phyloP scores from a whole-genome alignment of 2,113 vertebrate genomes.

The Seriola dumerili region DNA sequence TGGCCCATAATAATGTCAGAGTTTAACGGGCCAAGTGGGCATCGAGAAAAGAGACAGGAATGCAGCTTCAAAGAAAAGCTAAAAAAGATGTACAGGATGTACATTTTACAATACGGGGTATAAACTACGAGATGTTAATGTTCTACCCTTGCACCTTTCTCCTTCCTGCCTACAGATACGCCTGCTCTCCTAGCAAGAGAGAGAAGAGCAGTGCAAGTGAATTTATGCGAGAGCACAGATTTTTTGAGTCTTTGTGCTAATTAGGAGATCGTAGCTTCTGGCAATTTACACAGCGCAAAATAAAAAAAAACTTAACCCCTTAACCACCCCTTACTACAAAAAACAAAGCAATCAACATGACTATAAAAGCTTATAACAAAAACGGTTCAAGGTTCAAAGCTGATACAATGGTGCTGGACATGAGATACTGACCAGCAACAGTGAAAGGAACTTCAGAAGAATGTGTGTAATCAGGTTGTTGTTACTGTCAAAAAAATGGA shows the following conservation, averaged over 20 bases:
- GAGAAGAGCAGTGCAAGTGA: background rate
- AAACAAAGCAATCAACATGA: background rate
- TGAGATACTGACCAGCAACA: background rate
- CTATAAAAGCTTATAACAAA: background rate
- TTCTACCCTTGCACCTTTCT: background rate
- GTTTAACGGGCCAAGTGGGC: background rate
- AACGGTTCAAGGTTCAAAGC: too few species aligned
- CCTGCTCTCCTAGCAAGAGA: background rate
- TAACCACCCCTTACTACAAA: too few species aligned
- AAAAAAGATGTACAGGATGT: background rate
- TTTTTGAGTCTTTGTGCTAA: background rate
- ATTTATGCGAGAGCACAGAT: background rate
- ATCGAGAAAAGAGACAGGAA: background rate
- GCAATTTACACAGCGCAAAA: background rate
- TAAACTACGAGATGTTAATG: background rate
- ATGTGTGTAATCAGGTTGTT: background rate
- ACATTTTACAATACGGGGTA: background rate
- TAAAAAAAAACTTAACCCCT: background rate
- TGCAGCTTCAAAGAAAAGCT: background rate
- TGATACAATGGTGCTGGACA: background rate
- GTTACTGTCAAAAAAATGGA: background rate
- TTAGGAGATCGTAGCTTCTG: background rate
- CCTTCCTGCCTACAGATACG: background rate
- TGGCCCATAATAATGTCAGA: conserved; percentile 47
- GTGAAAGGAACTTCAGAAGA: background rate